These are phyloP conservation scores for Drosophila lacicola DNA, from an alignment of 2,888 invertebrate species.

Conservation along the genomic window DNA sequence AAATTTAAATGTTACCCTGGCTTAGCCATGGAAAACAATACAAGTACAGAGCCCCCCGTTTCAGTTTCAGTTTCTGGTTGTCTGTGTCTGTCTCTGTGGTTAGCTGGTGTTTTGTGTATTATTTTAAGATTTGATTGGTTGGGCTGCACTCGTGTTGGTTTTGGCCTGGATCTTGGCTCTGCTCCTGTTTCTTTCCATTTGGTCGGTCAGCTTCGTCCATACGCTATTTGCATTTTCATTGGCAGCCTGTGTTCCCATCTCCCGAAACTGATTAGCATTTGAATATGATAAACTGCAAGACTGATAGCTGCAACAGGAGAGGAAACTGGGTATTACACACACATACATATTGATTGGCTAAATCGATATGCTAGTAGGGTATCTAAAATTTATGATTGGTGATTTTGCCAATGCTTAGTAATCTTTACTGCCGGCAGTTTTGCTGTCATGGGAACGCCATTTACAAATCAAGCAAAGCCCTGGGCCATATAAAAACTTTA, in stretches of 20 bases:
- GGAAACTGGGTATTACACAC: not conserved
- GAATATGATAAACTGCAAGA: conserved; percentile 16
- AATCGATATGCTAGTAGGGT: not conserved
- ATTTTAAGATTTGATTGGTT: conserved; percentile 72
- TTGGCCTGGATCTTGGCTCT: conserved; percentile 19
- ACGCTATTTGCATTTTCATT: conserved; percentile 35
- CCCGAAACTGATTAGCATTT: conserved; percentile 39
- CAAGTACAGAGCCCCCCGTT: conserved; percentile 9
- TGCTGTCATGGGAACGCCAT: conserved; percentile 6
- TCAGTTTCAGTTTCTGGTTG: conserved; percentile 11
- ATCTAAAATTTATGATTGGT: conserved; percentile 1
- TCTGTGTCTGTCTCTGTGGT: conserved; percentile 35
- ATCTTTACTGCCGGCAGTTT: not conserved
- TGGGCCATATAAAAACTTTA: conserved; percentile 31
- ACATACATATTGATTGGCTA: not conserved
- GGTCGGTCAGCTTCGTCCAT: conserved; percentile 17
- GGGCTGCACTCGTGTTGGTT: conserved; percentile 50
- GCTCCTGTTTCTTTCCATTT: conserved; percentile 26
- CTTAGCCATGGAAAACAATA: conserved; percentile 40
- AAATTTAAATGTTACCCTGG: conserved; percentile 73
- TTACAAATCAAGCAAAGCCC: conserved; percentile 34
- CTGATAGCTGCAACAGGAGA: conserved; percentile 13
- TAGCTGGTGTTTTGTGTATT: conserved; percentile 67
- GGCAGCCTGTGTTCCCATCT: not conserved
- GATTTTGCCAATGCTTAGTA: not conserved